These are phyloP conservation scores for Urocolius indicus DNA, from an alignment of 2,113 vertebrate genomes.

Conservation along the genomic window DNA sequence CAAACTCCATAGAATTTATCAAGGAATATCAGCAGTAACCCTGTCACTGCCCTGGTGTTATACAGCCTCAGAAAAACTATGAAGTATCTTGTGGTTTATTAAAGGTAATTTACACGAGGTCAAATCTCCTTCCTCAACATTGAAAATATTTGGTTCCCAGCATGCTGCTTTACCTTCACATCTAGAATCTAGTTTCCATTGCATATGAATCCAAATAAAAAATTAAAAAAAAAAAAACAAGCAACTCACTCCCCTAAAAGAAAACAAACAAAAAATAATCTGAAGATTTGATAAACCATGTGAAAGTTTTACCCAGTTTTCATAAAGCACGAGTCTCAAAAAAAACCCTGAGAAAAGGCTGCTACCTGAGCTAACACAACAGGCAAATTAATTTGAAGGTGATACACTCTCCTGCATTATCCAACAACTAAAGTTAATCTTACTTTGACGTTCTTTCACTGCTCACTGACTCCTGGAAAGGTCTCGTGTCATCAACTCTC, in stretches of 20 bases:
- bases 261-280: neutral
- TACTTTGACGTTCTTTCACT: neutral
- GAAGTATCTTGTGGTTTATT: neutral
- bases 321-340: neutral
- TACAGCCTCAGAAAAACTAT: neutral
- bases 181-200: neutral
- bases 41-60: neutral
- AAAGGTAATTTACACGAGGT: neutral
- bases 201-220: neutral
- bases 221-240: neutral
- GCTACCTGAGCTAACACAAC: neutral
- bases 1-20: neutral
- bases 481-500: neutral
- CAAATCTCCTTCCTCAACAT: neutral
- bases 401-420: neutral
- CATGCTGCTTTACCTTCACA: neutral
- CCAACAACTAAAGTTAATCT: neutral
- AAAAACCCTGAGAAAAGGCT: neutral
- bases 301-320: neutral
- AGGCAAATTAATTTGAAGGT: neutral
- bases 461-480: neutral
- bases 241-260: neutral
- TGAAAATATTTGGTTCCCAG: neutral
- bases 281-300: fast-evolving
- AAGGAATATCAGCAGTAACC: neutral